These are phyloP conservation scores for Cisticola juncidis DNA, from an alignment of 2,113 vertebrate species.

Conservation along the genomic window DNA sequence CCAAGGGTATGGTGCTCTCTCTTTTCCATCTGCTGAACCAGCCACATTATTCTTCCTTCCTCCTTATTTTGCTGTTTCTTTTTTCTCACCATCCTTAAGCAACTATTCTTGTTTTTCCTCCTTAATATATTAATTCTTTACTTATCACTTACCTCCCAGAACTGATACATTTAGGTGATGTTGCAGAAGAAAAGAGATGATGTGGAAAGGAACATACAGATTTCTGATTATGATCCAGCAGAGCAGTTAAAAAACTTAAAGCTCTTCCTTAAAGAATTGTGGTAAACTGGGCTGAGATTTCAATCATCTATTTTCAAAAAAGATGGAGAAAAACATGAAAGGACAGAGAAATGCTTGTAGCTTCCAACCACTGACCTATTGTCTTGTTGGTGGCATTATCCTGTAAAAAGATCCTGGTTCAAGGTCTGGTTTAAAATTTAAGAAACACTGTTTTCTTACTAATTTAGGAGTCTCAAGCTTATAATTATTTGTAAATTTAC, in stretches of 20 bases:
- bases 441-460: conserved; percentile 23
- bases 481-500: conserved; percentile 72
- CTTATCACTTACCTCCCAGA: neutral
- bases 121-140: neutral
- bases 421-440: conserved; percentile 59
- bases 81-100: neutral
- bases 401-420: conserved; percentile 58
- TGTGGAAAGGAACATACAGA: neutral
- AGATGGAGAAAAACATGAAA: conserved; percentile 7
- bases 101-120: neutral
- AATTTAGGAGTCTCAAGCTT: conserved; percentile 67
- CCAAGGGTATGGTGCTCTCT: neutral
- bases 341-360: conserved; percentile 26
- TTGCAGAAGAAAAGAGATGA: neutral
- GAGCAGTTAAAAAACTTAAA: neutral
- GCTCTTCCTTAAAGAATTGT: neutral
- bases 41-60: neutral
- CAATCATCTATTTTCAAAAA: neutral
- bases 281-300: conserved; percentile 7
- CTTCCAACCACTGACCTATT: conserved; percentile 50
- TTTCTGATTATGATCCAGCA: neutral
- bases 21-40: neutral
- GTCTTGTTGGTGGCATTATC: conserved; percentile 32
- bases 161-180: neutral
- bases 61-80: neutral